Base-by-base conservation (phyloP, 1,140 invertebrate genomes). In the Scaptomyza montana region DNA sequence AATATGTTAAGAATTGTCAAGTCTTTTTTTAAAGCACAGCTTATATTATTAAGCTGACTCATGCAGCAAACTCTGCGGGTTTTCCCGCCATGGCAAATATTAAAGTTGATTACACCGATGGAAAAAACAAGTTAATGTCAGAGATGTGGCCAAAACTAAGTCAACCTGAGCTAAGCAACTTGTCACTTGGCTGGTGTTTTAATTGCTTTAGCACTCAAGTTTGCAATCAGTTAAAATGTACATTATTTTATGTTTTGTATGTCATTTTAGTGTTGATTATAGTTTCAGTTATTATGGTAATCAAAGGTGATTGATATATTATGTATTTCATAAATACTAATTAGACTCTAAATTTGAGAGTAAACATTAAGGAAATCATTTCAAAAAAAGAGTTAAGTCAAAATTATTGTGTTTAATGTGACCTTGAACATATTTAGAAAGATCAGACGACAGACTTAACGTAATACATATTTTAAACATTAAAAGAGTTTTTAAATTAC, bases 41-140 rank as follows among this genome's bases (percentile, higher is more conserved):
- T 43, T n/a, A 5, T 1, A n/a, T 5, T 43, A n/a, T n/a, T 5
- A 43, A n/a, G 39, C 4, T 43, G 39, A 43, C 39, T 43, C 39
- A 43, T 43, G n/a, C 12, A 12, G 4, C 39, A 5, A n/a, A n/a
- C 3, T 3, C 12, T 43, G 70, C 49, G 60, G 65, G 77, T 51
- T 71, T 77, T 77, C 65, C 77, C 65, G 25, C 36, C 51, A 49
- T 41, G 21, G 10, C 21, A 28, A 2, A 19, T 47, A 10, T 25
- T 28, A n/a, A 36, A 36, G 47, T 25, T n/a, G 2, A 9, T 53
- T 65, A 12, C 36, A 9, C 33, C 30, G 3, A 25, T 6, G 1
- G 0, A 30, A 39, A 39, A 43, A 43, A 43, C 39, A 43, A n/a
- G 39, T 43, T 43, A 43, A n/a, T 12, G 39, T 43, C 39, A 43